These are phyloP conservation scores for Aix galericulata DNA, from an alignment of 2,113 vertebrate species.

Conservation along the genomic window DNA sequence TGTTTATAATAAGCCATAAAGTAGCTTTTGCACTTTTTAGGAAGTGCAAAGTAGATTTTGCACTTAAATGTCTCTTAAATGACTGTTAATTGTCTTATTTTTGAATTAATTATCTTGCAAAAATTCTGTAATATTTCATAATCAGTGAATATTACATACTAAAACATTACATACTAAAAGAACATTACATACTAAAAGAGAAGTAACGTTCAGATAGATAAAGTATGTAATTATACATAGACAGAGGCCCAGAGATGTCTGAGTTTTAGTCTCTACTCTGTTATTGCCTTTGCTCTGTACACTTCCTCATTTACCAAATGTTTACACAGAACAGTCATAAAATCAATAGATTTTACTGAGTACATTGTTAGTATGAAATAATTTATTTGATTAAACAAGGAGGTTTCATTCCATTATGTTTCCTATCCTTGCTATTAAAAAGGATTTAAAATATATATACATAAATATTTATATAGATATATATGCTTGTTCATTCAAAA, in stretches of 20 bases:
- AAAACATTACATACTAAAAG: too few relatives aligned
- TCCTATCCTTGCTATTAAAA: background rate
- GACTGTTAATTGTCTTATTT: background rate
- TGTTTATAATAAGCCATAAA: background rate
- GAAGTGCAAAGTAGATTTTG: background rate
- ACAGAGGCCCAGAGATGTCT: background rate
- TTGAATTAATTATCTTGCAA: background rate
- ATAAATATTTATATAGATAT: too few relatives aligned
- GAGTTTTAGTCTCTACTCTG: background rate
- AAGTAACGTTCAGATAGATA: background rate
- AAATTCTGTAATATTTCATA: background rate
- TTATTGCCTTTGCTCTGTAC: background rate
- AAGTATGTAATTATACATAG: background rate
- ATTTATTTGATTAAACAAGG: background rate
- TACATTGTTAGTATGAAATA: background rate
- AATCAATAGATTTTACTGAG: background rate
- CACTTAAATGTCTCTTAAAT: background rate
- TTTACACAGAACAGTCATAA: background rate
- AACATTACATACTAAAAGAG: background rate
- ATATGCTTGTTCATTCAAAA: background rate
- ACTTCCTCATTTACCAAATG: background rate
- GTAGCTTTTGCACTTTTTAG: background rate
- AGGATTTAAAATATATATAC: background rate
- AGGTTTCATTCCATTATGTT: background rate
- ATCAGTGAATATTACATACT: background rate